Evolutionary conservation across 2,888 invertebrate genomes (phyloP).

Genomic region (Heliconius aoede): DNA sequence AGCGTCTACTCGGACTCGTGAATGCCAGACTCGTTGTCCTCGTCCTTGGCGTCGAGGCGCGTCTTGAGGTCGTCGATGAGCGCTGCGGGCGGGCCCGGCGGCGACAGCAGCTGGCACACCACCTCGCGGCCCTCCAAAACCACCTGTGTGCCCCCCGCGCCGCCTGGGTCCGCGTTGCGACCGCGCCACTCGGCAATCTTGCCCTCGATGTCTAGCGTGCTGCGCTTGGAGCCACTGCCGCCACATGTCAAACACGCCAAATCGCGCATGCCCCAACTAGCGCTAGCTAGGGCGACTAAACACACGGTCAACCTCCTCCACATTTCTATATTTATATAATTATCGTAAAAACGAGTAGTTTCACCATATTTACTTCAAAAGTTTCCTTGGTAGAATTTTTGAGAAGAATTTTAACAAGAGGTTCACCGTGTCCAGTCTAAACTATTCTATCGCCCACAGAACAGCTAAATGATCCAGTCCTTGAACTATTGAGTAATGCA

Average conservation of each 20-base stretch:
- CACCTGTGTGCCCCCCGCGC: slow-evolving; percentile 60
- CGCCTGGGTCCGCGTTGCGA: slow-evolving; percentile 51
- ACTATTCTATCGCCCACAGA: slow-evolving; percentile 28
- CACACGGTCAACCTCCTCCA: not conserved
- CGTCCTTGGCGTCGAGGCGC: slow-evolving; percentile 75
- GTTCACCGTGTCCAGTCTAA: slow-evolving; percentile 14
- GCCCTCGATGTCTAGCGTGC: slow-evolving; percentile 81
- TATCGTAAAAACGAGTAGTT: not conserved
- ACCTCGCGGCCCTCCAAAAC: slow-evolving; percentile 69
- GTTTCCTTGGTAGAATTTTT: too few species aligned
- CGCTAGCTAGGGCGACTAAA: slow-evolving; percentile 17
- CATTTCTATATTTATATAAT: not conserved
- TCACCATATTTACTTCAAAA: not conserved
- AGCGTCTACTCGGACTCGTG: slow-evolving; percentile 72
- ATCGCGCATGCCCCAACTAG: slow-evolving; percentile 36
- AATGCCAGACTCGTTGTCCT: slow-evolving; percentile 78
- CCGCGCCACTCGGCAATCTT: slow-evolving; percentile 79
- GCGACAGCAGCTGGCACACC: slow-evolving; percentile 69
- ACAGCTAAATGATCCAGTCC: slow-evolving; percentile 18
- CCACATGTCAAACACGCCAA: slow-evolving; percentile 38
- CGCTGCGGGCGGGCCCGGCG: slow-evolving; percentile 57
- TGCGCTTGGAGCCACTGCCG: slow-evolving; percentile 76
- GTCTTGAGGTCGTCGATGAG: slow-evolving; percentile 76
- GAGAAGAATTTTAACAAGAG: not conserved
- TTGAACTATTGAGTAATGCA: slow-evolving; percentile 26